These are phyloP conservation scores for Gracilinanus agilis DNA, from an alignment of 2,113 vertebrate species.

Conservation along the genomic window DNA sequence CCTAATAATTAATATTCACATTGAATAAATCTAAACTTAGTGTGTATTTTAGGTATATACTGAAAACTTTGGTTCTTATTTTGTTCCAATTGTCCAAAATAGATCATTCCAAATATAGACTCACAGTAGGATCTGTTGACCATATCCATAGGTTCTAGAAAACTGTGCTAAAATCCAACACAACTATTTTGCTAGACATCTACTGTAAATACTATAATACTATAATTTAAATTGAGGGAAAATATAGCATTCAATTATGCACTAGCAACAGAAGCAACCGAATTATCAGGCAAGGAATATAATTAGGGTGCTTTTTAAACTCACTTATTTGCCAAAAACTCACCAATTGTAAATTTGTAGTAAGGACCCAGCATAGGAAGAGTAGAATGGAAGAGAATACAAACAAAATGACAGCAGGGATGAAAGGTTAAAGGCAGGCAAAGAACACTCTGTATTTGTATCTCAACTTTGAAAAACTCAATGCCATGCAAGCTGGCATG, in stretches of 20 bases:
- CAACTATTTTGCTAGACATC: conserved; percentile 11
- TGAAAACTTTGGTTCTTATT: conserved; percentile 37
- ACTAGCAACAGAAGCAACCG: conserved; percentile 83
- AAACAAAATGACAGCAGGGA: conserved; percentile 90
- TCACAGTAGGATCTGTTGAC: not conserved
- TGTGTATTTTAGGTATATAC: conserved; percentile 25
- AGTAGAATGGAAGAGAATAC: conserved; percentile 87
- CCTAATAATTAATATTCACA: conserved; percentile 1
- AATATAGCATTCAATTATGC: conserved; percentile 74
- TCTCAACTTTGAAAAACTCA: conserved; percentile 72
- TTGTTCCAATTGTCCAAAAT: conserved; percentile 48
- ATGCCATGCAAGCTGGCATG: conserved; percentile 84
- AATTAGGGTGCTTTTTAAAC: conserved; percentile 80
- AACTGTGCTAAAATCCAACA: conserved; percentile 12
- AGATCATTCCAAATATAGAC: conserved; percentile 43
- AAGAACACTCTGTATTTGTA: conserved; percentile 73
- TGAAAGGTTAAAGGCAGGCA: conserved; percentile 86
- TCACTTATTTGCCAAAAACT: conserved; percentile 88
- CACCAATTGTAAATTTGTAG: conserved; percentile 97
- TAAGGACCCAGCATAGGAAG: conserved; percentile 94
- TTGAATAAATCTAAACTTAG: not conserved
- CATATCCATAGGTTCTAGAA: not conserved
- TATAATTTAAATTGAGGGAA: conserved; percentile 53
- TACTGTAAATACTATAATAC: conserved; percentile 48
- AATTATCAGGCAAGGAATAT: conserved; percentile 81